Evolutionary conservation across 2,113 vertebrate species (phyloP).

Genomic region (Varanus komodoensis): DNA sequence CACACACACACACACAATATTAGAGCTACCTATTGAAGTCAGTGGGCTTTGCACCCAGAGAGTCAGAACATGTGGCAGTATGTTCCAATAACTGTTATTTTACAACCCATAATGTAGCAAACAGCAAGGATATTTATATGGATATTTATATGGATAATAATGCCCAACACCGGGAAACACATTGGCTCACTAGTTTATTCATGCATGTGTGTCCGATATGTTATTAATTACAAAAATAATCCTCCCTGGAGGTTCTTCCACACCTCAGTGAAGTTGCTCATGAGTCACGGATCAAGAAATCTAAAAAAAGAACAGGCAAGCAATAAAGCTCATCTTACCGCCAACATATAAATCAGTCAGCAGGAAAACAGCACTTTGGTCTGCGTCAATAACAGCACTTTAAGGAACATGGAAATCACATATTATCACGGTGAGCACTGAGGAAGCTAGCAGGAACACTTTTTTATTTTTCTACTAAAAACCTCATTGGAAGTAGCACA

Average conservation of each 20-base stretch:
- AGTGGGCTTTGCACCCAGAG: background rate
- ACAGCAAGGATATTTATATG: conserved; percentile 27
- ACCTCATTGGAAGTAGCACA: background rate
- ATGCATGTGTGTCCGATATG: background rate
- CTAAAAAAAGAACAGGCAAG: conserved; percentile 29
- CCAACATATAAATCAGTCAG: conserved; percentile 26
- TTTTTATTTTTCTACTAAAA: background rate
- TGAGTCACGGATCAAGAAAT: conserved; percentile 46
- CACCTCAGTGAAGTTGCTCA: conserved; percentile 41
- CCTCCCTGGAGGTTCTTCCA: conserved; percentile 40
- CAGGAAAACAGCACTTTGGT: conserved; percentile 21
- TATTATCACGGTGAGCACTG: background rate
- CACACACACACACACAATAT: background rate
- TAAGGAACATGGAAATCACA: conserved; percentile 6
- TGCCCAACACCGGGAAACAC: conserved; percentile 14
- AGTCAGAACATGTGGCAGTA: background rate
- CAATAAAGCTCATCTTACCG: conserved; percentile 13
- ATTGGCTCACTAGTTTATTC: conserved; percentile 47
- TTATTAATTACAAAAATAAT: conserved; percentile 49
- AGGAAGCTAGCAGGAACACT: background rate
- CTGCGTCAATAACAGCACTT: conserved; percentile 18
- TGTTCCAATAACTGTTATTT: background rate
- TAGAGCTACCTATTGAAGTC: background rate
- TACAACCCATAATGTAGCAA: background rate
- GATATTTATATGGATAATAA: background rate